phyloP scores from a whole-genome alignment of 2,888 invertebrate species.

The Habroteleia sp. region DNA sequence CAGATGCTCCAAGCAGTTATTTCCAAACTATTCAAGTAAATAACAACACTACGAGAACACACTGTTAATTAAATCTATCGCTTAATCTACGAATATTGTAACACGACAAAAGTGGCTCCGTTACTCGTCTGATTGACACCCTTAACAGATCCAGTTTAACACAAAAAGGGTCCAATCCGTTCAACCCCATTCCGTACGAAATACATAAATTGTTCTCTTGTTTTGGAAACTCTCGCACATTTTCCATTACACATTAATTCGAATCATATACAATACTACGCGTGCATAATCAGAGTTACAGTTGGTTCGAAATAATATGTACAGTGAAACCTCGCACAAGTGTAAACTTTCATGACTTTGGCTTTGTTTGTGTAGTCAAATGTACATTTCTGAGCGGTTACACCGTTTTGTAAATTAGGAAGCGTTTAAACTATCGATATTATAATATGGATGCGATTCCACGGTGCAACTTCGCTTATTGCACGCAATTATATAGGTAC shows the following conservation, averaged over 20 bases:
- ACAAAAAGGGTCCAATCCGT: conserved; percentile 1
- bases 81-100: conserved; percentile 34
- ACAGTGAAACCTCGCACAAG: conserved; percentile 4
- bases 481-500: too few relatives aligned
- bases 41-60: conserved; percentile 48
- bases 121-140: conserved; percentile 15
- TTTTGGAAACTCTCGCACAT: conserved; percentile 11
- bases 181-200: background rate
- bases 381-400: background rate
- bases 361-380: background rate
- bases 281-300: conserved; percentile 42
- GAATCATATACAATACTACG: conserved; percentile 30
- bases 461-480: conserved; percentile 18
- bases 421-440: conserved; percentile 26
- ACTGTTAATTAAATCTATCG: conserved; percentile 35
- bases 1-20: conserved; percentile 52
- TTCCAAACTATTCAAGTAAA: conserved; percentile 42
- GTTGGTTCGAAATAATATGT: conserved; percentile 2
- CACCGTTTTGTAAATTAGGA: conserved; percentile 9
- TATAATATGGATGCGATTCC: too few relatives aligned
- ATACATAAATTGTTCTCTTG: background rate
- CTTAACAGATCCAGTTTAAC: conserved; percentile 41
- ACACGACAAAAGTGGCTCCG: background rate
- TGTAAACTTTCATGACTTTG: background rate
- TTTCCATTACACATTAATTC: conserved; percentile 6